Evolutionary conservation across 2,797 vertebrate species (phyloP).

Genomic region (Crax fasciolata): DNA sequence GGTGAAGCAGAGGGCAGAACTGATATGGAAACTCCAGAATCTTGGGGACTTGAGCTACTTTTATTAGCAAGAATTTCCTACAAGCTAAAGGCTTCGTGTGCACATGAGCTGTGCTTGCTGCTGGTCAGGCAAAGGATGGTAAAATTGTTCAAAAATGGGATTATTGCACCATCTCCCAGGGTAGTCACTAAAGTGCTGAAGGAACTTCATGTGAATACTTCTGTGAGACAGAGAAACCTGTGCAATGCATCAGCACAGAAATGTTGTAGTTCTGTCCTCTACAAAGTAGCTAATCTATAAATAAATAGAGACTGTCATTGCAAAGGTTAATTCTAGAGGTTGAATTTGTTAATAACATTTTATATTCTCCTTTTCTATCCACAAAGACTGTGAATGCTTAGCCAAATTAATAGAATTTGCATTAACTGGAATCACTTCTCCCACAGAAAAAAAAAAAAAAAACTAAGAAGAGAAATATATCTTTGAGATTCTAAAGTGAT

Average conservation of each 20-base stretch:
- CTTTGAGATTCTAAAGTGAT: constrained; percentile 61
- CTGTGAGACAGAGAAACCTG: not conserved
- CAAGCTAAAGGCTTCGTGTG: not conserved
- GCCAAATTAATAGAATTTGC: constrained; percentile 61
- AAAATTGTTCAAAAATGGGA: not conserved
- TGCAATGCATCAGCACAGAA: not conserved
- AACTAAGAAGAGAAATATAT: constrained; percentile 35
- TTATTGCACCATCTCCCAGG: not conserved
- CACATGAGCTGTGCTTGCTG: not conserved
- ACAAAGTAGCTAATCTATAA: constrained; percentile 32
- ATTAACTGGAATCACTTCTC: constrained; percentile 33
- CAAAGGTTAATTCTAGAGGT: not conserved
- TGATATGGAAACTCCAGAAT: not conserved
- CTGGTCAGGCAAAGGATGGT: not conserved
- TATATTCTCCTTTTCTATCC: constrained; percentile 45
- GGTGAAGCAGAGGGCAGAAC: not conserved
- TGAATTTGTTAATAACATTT: constrained; percentile 58
- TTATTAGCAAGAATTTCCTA: not conserved
- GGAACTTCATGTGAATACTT: not conserved
- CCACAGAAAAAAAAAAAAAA: constrained; percentile 2
- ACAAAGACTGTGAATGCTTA: constrained; percentile 13
- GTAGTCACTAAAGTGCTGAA: not conserved
- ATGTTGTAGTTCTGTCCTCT: not conserved
- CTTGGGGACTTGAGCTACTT: not conserved
- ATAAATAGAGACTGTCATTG: constrained; percentile 27